A percentile compares a stretch with the other conserved stretches of the same genome.
These are phyloP conservation scores for Apoda limacodes DNA, from an alignment of 2,888 invertebrate genomes.

Conservation along the genomic window DNA sequence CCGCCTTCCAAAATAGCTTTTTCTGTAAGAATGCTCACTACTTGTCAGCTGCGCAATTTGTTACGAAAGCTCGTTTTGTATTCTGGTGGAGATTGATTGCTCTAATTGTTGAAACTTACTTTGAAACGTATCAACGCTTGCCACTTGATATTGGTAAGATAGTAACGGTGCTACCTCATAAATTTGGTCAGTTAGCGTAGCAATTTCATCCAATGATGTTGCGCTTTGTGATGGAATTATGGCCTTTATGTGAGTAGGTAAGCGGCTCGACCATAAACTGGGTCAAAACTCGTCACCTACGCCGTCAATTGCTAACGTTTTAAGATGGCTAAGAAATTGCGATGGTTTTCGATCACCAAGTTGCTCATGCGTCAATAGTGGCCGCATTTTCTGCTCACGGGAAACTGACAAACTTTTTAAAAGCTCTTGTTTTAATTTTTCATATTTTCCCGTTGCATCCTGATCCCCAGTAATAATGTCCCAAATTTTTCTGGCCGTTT, in stretches of 20 bases:
- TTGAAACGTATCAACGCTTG: no score
- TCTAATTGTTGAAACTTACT: no score
- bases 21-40: no score
- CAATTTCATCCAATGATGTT: no score
- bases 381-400: constrained; percentile 16
- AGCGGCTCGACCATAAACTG: constrained; percentile 15
- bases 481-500: constrained; percentile 3
- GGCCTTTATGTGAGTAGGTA: constrained; percentile 12
- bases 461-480: constrained; percentile 6
- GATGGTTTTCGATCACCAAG: constrained; percentile 19
- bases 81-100: no score
- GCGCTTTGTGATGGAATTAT: constrained; percentile 13
- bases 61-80: no score
- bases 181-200: no score
- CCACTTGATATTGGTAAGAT: no score
- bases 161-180: no score
- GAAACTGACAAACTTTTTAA: constrained; percentile 14
- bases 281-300: constrained; percentile 13
- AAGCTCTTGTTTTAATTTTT: constrained; percentile 8
- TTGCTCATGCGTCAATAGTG: constrained; percentile 19
- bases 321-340: constrained; percentile 17
- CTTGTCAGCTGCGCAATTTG: no score
- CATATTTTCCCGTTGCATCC: constrained; percentile 5
- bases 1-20: no score
- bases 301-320: constrained; percentile 16